These are phyloP conservation scores for Ormyrus labotus DNA, from an alignment of 2,888 invertebrate species.

Conservation along the genomic window DNA sequence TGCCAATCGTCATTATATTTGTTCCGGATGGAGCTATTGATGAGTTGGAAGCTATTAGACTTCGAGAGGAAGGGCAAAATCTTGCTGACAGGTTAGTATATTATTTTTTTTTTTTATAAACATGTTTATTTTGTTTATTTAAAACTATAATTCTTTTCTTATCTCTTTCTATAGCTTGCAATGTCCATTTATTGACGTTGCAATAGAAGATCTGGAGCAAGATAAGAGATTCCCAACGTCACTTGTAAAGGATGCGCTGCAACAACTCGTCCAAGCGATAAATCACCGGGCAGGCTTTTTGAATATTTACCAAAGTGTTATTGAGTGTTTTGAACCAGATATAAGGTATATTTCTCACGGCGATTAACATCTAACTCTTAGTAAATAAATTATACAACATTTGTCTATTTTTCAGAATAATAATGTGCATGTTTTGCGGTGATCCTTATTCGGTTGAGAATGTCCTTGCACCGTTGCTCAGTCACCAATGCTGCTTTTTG, in stretches of 20 bases:
- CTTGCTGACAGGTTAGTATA: slow-evolving; percentile 87
- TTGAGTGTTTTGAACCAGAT: slow-evolving; percentile 89
- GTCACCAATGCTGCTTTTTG: slow-evolving; percentile 91
- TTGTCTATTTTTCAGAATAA: slow-evolving; percentile 80
- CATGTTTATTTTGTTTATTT: neutral
- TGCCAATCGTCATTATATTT: slow-evolving; percentile 94
- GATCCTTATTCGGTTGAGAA: slow-evolving; percentile 95
- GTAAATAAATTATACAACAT: neutral
- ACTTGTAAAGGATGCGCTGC: slow-evolving; percentile 84
- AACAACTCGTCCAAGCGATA: slow-evolving; percentile 85
- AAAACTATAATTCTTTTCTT: neutral
- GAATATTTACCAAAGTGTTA: slow-evolving; percentile 84
- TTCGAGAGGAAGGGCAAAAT: slow-evolving; percentile 93
- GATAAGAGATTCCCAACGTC: slow-evolving; percentile 82
- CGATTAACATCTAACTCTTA: neutral
- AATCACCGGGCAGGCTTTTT: slow-evolving; percentile 87
- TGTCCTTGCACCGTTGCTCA: slow-evolving; percentile 90
- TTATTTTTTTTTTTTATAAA: slow-evolving; percentile 22
- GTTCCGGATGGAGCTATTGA: slow-evolving; percentile 89
- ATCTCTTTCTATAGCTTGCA: slow-evolving; percentile 80
- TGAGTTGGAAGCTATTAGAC: slow-evolving; percentile 89
- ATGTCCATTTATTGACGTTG: slow-evolving; percentile 90
- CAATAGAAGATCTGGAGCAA: slow-evolving; percentile 77
- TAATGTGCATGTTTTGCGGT: slow-evolving; percentile 97
- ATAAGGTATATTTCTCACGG: slow-evolving; percentile 79